Conservation (phyloP, 53 echinoderm and acorn worm species). For the Holothuria scabra region DNA sequence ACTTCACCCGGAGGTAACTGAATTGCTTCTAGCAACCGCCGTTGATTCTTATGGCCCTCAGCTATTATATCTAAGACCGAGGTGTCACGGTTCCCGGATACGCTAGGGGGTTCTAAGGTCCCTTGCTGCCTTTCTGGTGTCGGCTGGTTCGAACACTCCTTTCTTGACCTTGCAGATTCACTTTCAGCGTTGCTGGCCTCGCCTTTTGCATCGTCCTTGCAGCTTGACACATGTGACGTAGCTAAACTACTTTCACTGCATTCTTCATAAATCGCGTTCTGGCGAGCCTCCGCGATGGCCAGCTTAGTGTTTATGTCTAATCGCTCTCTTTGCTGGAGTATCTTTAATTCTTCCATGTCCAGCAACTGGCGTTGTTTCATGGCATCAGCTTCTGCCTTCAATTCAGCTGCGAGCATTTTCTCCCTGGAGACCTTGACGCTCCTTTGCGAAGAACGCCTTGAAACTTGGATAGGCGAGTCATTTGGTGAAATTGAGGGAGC, state of each 20-base stretch:
- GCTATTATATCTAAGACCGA: not conserved
- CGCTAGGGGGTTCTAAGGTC: not conserved
- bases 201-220: too few species aligned
- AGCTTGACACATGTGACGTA: not conserved
- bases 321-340: not conserved
- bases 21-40: slow-evolving; percentile 44
- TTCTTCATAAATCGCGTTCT: not conserved
- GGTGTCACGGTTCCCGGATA: not conserved
- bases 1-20: slow-evolving; percentile 37
- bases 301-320: not conserved
- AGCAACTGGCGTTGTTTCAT: not conserved
- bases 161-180: not conserved
- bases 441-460: too few species aligned
- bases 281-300: not conserved
- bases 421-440: too few species aligned
- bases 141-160: not conserved
- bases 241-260: not conserved
- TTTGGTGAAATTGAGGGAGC: too few species aligned
- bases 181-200: not conserved
- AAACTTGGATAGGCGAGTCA: too few species aligned
- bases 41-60: slow-evolving; percentile 15
- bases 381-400: too few species aligned
- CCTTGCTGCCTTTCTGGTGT: too few species aligned
- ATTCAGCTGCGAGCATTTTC: too few species aligned
- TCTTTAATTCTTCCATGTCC: not conserved